Percentiles rank a stretch among this genome's conserved stretches.
phyloP scores from a whole-genome alignment of 2,888 invertebrate species.

The Coleophora deauratella region DNA sequence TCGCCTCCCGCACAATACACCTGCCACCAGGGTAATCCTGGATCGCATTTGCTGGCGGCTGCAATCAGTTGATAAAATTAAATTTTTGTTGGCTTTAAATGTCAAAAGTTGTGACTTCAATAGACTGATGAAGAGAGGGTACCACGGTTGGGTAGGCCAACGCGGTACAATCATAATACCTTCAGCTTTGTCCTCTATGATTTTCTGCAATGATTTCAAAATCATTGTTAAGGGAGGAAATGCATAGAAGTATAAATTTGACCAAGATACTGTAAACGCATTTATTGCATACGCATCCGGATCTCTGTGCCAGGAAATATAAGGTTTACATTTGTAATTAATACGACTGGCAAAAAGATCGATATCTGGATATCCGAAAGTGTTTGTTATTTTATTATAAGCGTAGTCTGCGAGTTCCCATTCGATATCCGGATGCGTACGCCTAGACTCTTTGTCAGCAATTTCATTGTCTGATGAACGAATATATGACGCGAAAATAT shows the following conservation, averaged over 20 bases:
- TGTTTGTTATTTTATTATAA: not conserved
- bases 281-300: not conserved
- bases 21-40: slow-evolving; percentile 1
- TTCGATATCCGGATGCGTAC: slow-evolving; percentile 1
- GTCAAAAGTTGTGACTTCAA: not conserved
- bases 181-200: not conserved
- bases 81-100: not conserved
- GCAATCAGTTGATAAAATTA: not conserved
- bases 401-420: not conserved
- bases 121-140: not conserved
- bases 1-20: not conserved
- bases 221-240: not conserved
- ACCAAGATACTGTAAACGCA: not conserved
- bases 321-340: slow-evolving; percentile 1
- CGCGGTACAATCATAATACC: slow-evolving; percentile 1
- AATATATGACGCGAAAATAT: slow-evolving; percentile 5
- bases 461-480: slow-evolving; percentile 1
- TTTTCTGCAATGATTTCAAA: not conserved
- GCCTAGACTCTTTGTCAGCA: slow-evolving; percentile 8
- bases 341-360: not conserved
- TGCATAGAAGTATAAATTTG: not conserved
- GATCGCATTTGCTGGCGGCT: not conserved
- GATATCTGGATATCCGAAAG: not conserved
- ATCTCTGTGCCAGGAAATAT: not conserved
- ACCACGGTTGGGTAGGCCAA: not conserved